These are phyloP conservation scores for Neria commutata DNA, from an alignment of 2,888 invertebrate genomes.

Conservation along the genomic window DNA sequence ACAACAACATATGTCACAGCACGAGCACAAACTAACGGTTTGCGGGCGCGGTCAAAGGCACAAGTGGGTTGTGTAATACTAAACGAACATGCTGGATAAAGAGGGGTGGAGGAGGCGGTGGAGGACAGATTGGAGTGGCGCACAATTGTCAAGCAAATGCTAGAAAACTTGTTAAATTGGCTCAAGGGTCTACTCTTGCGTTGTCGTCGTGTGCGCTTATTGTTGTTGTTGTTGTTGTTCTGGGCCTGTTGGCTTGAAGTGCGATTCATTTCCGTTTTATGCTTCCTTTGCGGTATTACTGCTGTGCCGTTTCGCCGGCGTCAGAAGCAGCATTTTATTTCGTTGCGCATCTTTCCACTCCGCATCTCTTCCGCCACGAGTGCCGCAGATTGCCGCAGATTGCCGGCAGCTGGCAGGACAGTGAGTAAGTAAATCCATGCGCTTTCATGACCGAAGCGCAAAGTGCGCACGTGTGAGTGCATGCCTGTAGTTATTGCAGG, in stretches of 20 bases:
- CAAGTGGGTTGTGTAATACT: too few relatives aligned
- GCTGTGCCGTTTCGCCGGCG: too few relatives aligned
- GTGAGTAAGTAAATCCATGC: background rate
- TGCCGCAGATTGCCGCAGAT: too few relatives aligned
- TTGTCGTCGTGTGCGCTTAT: background rate
- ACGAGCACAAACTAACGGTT: too few relatives aligned
- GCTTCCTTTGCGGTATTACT: slow-evolving; percentile 42
- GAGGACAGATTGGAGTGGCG: too few relatives aligned
- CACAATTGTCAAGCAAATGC: slow-evolving; percentile 8
- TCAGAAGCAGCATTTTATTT: too few relatives aligned
- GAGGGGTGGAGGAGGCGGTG: too few relatives aligned
- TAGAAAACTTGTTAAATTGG: slow-evolving; percentile 16
- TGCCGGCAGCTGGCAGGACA: background rate
- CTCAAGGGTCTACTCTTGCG: slow-evolving; percentile 11
- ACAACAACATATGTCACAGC: too few relatives aligned
- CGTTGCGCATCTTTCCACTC: too few relatives aligned
- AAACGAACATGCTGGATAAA: too few relatives aligned
- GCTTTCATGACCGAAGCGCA: background rate
- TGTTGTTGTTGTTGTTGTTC: background rate
- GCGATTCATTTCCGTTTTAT: slow-evolving; percentile 52
- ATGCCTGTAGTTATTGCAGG: background rate
- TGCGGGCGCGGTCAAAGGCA: too few relatives aligned
- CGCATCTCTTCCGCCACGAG: too few relatives aligned
- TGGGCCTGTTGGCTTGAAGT: slow-evolving; percentile 42
- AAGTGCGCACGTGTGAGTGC: background rate